A percentile compares a stretch with the other conserved stretches of the same genome.
These are phyloP conservation scores for Catharus ustulatus DNA, from an alignment of 2,797 vertebrate genomes.

Conservation along the genomic window DNA sequence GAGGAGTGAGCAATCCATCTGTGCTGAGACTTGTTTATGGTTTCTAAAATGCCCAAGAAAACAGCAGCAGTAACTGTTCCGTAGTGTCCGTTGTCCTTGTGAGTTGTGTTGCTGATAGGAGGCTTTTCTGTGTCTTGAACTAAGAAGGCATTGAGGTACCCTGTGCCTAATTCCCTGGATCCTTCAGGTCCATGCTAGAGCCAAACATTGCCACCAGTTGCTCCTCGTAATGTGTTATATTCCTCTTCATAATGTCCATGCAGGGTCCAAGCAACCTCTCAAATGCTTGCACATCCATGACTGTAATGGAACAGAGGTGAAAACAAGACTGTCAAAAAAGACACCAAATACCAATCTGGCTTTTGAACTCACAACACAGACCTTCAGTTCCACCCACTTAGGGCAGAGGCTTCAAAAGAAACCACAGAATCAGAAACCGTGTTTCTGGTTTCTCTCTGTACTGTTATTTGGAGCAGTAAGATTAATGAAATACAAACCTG, in stretches of 20 bases:
- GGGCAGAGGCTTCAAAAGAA: neutral
- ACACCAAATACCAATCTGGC: neutral
- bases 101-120: constrained; percentile 79
- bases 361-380: neutral
- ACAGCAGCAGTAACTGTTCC: constrained; percentile 74
- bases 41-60: constrained; percentile 80
- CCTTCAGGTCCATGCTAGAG: constrained; percentile 96
- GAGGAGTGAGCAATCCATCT: constrained; percentile 72
- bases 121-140: constrained; percentile 78
- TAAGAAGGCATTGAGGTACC: constrained; percentile 75
- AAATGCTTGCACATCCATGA: constrained; percentile 98
- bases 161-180: constrained; percentile 83
- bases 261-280: constrained; percentile 97
- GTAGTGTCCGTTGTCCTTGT: constrained; percentile 73
- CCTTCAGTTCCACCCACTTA: neutral
- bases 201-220: constrained; percentile 98
- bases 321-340: neutral
- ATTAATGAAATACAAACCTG: neutral
- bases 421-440: neutral
- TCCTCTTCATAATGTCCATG: constrained; percentile 99
- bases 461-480: neutral
- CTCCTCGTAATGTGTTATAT: constrained; percentile 97
- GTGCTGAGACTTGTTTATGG: constrained; percentile 75
- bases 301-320: constrained; percentile 74
- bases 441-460: neutral